Evolutionary conservation across 2,797 vertebrate genomes (phyloP).

Genomic region (Echeneis naucrates): DNA sequence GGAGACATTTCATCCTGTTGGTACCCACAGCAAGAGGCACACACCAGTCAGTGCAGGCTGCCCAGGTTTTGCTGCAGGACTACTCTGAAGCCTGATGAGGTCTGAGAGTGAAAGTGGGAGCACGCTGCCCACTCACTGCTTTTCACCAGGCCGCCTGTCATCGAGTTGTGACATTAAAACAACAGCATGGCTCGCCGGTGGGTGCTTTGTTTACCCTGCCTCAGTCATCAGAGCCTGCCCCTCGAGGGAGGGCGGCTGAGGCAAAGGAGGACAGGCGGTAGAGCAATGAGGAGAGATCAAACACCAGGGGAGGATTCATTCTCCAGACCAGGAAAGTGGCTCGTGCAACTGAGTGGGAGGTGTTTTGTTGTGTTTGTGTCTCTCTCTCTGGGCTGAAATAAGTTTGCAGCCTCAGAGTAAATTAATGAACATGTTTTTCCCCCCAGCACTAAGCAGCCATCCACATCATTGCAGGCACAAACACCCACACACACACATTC

Average conservation of each 20-base stretch:
- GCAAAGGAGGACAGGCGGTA: conserved; percentile 59
- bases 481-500: conserved; percentile 2
- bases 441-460: conserved; percentile 25
- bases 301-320: conserved; percentile 53
- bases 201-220: conserved; percentile 74
- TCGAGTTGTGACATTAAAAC: conserved; percentile 64
- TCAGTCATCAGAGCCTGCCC: conserved; percentile 69
- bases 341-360: conserved; percentile 46
- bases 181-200: conserved; percentile 61
- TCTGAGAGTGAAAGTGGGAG: conserved; percentile 26
- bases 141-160: conserved; percentile 50
- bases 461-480: conserved; percentile 41
- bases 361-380: conserved; percentile 45
- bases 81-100: conserved; percentile 23
- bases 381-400: conserved; percentile 47
- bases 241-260: conserved; percentile 62
- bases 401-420: conserved; percentile 50
- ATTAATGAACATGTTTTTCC: conserved; percentile 69
- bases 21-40: conserved; percentile 33
- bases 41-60: conserved; percentile 2
- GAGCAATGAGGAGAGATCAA: conserved; percentile 74
- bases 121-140: conserved; percentile 24
- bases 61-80: conserved; percentile 46
- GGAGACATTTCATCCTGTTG: conserved; percentile 26
- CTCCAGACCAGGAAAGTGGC: conserved; percentile 35